Evolutionary conservation across 2,888 invertebrate genomes (phyloP), one percentile per base, ranked within the genome.

Genomic region (Troglohyphantes excavatus): DNA sequence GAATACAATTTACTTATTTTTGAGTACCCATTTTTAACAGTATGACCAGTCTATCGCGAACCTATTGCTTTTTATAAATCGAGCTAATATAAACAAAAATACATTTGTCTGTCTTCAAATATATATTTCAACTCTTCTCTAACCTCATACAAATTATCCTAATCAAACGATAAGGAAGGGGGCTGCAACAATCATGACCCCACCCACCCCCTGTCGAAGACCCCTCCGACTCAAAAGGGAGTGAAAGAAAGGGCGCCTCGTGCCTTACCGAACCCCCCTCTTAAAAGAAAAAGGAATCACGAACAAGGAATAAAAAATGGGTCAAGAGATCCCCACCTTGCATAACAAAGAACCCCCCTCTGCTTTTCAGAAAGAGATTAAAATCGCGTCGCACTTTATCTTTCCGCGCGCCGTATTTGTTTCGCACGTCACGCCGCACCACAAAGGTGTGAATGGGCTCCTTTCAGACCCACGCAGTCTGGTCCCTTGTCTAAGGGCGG

Each of bases 371-470:
- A 23, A 65, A 63, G 65, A 89, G 88, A 89, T 89, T 89, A 89
- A 82, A 89, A 89, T 89, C 88, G 88, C 82, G 67, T 70, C 75
- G 88, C 82, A 82, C 88, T 89, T 83, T 89, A 89, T 89, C 88
- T 82, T 83, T 89, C 63, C 76, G 46, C 76, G 19, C 43, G 68
- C 39, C 39, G 46, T 75, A 43, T 82, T 89, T 89, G 88, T 89
- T 89, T 89, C 88, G 75, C 68, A 3, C 81, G 88, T 89, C 88
- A 89, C 88, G 88, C 81, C 81, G 88, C 19, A 26, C 23, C 59
- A 61, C 73, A 89, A 82, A 89, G 88, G 88, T 89, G 88, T 82
- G 88, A 89, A 89, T 65, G 53, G 39, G 39, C 39, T 39, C 39
- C 39, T 39, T 39, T 39, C 39, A 39, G 39, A 39, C 39, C 39